A percentile compares a stretch with the other conserved stretches of the same genome.
These are phyloP conservation scores for Piprites chloris DNA, from an alignment of 2,113 vertebrate species.

Conservation along the genomic window DNA sequence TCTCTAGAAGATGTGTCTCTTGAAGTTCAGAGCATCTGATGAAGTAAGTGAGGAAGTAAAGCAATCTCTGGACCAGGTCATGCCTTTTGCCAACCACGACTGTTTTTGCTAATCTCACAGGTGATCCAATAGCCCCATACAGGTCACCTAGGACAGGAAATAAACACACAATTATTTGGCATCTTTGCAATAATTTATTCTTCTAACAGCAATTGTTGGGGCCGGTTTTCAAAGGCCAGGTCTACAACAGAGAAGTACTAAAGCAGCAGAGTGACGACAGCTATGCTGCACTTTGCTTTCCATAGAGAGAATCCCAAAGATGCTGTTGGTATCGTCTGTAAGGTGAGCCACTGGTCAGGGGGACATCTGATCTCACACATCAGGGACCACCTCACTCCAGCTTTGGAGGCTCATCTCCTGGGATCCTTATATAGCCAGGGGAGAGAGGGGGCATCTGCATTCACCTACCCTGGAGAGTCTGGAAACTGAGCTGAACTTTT, in stretches of 20 bases:
- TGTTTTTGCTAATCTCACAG: constrained; percentile 90
- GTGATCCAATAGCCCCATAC: constrained; percentile 95
- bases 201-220: background rate
- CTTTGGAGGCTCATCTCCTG: background rate
- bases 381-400: background rate
- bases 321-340: background rate
- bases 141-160: constrained; percentile 83
- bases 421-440: constrained; percentile 4
- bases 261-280: background rate
- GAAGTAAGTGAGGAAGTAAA: constrained; percentile 97
- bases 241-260: background rate
- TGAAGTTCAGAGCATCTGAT: constrained; percentile 97
- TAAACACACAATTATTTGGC: background rate
- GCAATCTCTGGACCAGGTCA: constrained; percentile 93
- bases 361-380: background rate
- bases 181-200: background rate
- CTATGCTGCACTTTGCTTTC: background rate
- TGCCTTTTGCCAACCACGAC: constrained; percentile 92
- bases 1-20: constrained; percentile 92
- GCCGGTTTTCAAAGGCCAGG: background rate
- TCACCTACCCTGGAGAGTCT: background rate
- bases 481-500: background rate
- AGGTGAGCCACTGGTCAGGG: constrained; percentile 1
- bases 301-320: background rate
- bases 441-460: background rate